Evolutionary conservation across 2,888 invertebrate genomes (phyloP), one percentile per base, ranked within the genome.

Genomic region (Limnephilus auricula): DNA sequence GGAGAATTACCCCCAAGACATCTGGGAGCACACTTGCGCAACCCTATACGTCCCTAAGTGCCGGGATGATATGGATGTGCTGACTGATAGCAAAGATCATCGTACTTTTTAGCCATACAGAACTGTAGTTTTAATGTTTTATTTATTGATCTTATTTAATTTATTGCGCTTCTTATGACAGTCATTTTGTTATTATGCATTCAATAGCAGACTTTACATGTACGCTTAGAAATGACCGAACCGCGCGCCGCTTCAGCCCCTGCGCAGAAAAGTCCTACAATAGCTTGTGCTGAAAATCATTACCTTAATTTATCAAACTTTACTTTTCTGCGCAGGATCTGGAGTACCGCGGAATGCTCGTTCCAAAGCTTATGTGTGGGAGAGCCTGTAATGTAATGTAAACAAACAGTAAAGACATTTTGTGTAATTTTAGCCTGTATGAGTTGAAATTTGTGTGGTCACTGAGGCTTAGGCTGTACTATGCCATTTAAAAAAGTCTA

Each of bases 21-120:
- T 97, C 91, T 97, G 97, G 97, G 97, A 97, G 94, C 97, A 97
- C 93, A 96, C 96, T 1, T 97, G 97, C 94, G 97, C 96, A 86
- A 96, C 96, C 45, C 95, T 97, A 91, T 97, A 97, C 94, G 96
- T 97, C 93, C 97, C 97, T 83, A 96, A 96, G 91, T 95, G 95
- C 92, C 94, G 96, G 91, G 95, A 96, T 93, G 96, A 96, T 93
- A 95, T 96, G 95, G 95, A 95, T 93, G 95, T 96, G 13, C 94
- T 95, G 93, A 93, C 94, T 84, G 92, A 93, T 87, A 93, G 92
- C 31, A 93, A 93, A 92, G 92, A 93, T 83, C 91, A 91, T 40
- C 91, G 91, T 83, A 91, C 93, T 88, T 93, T 92, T 91, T 92
- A 90, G 65, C 65, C 65, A 65, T 65, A 65, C n/a, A 65, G 65